A percentile compares a stretch with the other conserved stretches of the same genome.
Evolutionary conservation across 2,113 vertebrate species (phyloP).

Genomic region (Microcebus ravelobensis): DNA sequence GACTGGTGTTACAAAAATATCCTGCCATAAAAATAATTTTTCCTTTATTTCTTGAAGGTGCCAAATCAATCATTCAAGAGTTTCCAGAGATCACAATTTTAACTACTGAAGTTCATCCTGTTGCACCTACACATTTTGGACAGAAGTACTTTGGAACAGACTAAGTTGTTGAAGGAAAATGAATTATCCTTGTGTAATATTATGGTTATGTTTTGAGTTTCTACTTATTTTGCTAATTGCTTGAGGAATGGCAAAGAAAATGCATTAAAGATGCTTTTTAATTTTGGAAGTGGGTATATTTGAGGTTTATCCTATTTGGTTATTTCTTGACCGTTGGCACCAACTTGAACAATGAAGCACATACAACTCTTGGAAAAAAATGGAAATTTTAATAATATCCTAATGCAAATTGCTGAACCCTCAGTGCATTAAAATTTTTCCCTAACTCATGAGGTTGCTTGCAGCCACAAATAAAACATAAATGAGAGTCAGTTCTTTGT

Average conservation of each 20-base stretch:
- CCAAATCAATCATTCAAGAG: constrained; percentile 97
- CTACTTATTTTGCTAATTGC: constrained; percentile 73
- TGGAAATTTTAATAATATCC: constrained; percentile 50
- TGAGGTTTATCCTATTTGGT: constrained; percentile 58
- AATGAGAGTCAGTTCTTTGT: constrained; percentile 29
- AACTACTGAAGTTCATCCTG: constrained; percentile 96
- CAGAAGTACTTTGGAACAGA: constrained; percentile 99
- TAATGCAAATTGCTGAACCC: constrained; percentile 48
- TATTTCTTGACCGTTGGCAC: constrained; percentile 54
- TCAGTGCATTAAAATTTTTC: constrained; percentile 80
- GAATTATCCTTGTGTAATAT: constrained; percentile 58
- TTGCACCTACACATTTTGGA: constrained; percentile 97
- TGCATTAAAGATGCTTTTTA: constrained; percentile 52
- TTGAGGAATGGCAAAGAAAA: constrained; percentile 53
- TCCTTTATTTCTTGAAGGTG: constrained; percentile 87
- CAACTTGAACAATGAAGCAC: constrained; percentile 39
- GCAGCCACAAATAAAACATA: constrained; percentile 77
- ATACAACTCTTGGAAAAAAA: background rate
- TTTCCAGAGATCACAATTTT: constrained; percentile 98
- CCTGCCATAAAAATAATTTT: constrained; percentile 45
- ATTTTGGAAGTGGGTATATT: constrained; percentile 48
- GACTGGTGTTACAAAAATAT: background rate
- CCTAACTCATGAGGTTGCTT: constrained; percentile 66
- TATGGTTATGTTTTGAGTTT: constrained; percentile 64
- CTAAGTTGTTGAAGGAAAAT: constrained; percentile 81